phyloP scores from a whole-genome alignment of 2,888 invertebrate genomes.

The Pyrrhia umbra region DNA sequence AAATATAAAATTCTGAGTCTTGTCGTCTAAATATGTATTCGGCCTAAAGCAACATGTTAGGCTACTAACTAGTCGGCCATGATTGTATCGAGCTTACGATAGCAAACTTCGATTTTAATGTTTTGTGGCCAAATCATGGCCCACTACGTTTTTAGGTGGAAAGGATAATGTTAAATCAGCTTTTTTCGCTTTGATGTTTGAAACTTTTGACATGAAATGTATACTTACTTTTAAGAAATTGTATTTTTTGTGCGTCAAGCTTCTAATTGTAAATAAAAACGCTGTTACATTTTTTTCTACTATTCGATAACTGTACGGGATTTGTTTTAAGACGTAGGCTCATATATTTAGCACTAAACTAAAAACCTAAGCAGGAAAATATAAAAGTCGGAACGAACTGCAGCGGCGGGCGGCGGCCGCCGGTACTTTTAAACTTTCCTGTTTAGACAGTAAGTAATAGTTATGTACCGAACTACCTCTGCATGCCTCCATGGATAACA shows the following conservation, averaged over 20 bases:
- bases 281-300: slow-evolving; percentile 71
- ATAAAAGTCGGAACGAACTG: slow-evolving; percentile 26
- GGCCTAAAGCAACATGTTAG: slow-evolving; percentile 61
- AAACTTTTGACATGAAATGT: slow-evolving; percentile 66
- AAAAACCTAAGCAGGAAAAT: slow-evolving; percentile 38
- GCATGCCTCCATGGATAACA: slow-evolving; percentile 84
- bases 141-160: slow-evolving; percentile 65
- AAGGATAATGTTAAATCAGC: slow-evolving; percentile 70
- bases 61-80: slow-evolving; percentile 46
- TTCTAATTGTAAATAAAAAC: slow-evolving; percentile 83
- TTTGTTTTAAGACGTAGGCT: slow-evolving; percentile 65
- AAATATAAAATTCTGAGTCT: slow-evolving; percentile 45
- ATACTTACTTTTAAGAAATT: slow-evolving; percentile 72
- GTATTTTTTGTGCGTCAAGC: slow-evolving; percentile 80
- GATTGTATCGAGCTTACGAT: slow-evolving; percentile 31
- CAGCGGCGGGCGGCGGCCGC: slow-evolving; percentile 36
- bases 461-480: slow-evolving; percentile 87
- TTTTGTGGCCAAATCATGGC: slow-evolving; percentile 47
- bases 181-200: slow-evolving; percentile 74
- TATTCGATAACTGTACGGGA: slow-evolving; percentile 65
- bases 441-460: slow-evolving; percentile 69
- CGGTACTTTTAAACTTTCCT: slow-evolving; percentile 48
- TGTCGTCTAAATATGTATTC: slow-evolving; percentile 58
- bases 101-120: slow-evolving; percentile 17
- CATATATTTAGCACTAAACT: slow-evolving; percentile 59